Base-by-base conservation (phyloP, 1,140 invertebrate species). In the Andricus grossulariae region DNA sequence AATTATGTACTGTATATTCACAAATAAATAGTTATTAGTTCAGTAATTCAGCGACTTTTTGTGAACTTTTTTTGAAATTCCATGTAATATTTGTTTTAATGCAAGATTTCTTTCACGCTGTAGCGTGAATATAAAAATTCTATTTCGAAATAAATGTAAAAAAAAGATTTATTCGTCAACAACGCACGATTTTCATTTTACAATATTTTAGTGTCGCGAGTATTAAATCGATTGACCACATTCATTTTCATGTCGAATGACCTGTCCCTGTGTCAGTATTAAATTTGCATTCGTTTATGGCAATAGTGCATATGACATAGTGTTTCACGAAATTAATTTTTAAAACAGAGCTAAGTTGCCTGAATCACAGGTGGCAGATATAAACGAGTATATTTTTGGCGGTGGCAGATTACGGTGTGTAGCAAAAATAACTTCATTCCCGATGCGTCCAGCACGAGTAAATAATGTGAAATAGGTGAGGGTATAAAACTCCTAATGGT, bases 361-460 rank as follows among this genome's bases (percentile, higher is more conserved):
- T 60, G 39, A 60, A 60, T 60, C 57, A 39, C 57, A 32, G 4
- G 57, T 60, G 21, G 21, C 57, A 60, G 12, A 16, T 32, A 60
- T 25, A 60, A 0, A 18, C 52, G n/a, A 54, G 18, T 18, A n/a
- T 18, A 54, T 54, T 54, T 54, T 19, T 54, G n/a, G 52, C 7
- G 8, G 52, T 3, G 2, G n/a, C 21, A 66, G 57, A 32, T 66
- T 66, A 66, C 32, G 25, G 57, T 39, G 21, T 25, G 25, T 39
- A 16, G 18, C n/a, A 54, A 54, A 66, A 66, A 66, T 66, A 66
- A 66, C 57, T 66, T 66, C 1, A 66, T 66, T 66, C 13, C 25
- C 25, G 32, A 66, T 45, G 19, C 19, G 10, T 57, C 19, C 19
- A 32, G 39, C 10, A 45, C 39, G 39, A 8, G 39, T 45, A 1